Percentiles rank a stretch among this genome's conserved stretches.
phyloP scores from a whole-genome alignment of 2,797 vertebrate genomes.

The Crocodylus rhombifer region DNA sequence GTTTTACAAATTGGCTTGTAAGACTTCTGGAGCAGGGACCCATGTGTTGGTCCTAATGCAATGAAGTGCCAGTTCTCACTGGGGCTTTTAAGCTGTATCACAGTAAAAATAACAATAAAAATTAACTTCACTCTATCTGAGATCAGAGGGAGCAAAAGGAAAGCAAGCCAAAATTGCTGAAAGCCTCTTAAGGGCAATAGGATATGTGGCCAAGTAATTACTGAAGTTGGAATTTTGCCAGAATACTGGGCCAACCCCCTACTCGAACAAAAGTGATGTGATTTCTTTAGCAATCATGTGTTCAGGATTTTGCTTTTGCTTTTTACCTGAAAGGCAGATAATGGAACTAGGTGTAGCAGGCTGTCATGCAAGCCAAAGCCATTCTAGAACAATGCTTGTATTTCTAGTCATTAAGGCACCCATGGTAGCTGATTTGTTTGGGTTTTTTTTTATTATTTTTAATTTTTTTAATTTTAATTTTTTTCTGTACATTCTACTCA shows the following conservation, averaged over 20 bases:
- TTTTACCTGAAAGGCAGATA: not conserved
- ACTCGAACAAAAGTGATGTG: not conserved
- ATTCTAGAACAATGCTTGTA: not conserved
- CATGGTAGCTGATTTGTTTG: not conserved
- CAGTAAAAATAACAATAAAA: fast-evolving
- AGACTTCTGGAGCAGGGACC: not conserved
- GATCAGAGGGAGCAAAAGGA: not conserved
- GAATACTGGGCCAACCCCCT: not conserved
- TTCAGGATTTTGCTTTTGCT: not conserved
- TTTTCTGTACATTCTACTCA: not conserved
- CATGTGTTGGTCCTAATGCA: fast-evolving
- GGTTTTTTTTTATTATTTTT: not conserved
- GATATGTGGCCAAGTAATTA: not conserved
- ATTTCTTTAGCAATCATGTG: not conserved
- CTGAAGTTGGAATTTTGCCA: slow-evolving; percentile 29
- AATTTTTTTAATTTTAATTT: not conserved
- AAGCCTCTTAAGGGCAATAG: not conserved
- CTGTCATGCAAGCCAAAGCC: not conserved
- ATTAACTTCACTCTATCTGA: not conserved
- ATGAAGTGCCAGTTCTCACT: not conserved
- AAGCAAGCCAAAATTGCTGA: slow-evolving; percentile 5
- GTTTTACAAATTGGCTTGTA: not conserved
- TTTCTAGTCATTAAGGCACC: not conserved
- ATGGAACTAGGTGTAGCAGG: slow-evolving; percentile 6
- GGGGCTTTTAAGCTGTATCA: not conserved